phyloP scores from a whole-genome alignment of 2,113 vertebrate genomes.

The Smithornis capensis region DNA sequence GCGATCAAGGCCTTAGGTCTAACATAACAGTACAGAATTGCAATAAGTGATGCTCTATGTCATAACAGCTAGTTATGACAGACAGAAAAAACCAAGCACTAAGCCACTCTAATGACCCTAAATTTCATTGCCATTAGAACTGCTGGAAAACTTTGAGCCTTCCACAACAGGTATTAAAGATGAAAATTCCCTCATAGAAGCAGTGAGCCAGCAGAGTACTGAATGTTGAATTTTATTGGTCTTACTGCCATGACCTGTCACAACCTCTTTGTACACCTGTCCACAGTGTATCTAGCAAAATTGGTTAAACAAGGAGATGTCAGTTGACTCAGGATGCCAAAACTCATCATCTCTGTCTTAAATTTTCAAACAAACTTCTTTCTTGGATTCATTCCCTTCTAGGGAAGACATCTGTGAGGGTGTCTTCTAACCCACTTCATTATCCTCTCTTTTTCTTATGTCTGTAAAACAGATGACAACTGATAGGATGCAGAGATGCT shows the following conservation, averaged over 20 bases:
- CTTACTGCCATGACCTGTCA: neutral
- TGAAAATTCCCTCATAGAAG: neutral
- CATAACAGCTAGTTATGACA: neutral
- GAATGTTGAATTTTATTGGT: neutral
- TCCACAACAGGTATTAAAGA: neutral
- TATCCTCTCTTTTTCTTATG: neutral
- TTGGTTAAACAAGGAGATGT: neutral
- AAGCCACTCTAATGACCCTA: neutral
- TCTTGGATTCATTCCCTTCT: neutral
- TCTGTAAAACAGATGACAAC: neutral
- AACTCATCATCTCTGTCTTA: neutral
- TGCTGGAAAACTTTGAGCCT: neutral
- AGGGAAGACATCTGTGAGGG: neutral
- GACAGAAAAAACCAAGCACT: neutral
- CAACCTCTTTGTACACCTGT: neutral
- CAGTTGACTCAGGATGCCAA: neutral
- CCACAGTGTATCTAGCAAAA: neutral
- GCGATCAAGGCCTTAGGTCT: neutral
- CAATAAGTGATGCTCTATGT: neutral
- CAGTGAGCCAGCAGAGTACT: neutral
- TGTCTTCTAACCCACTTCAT: neutral
- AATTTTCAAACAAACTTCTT: neutral
- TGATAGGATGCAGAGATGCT: neutral
- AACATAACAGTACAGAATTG: neutral
- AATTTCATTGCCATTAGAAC: neutral